phyloP scores from a whole-genome alignment of 2,888 invertebrate species.

The Drosophila anomelani region DNA sequence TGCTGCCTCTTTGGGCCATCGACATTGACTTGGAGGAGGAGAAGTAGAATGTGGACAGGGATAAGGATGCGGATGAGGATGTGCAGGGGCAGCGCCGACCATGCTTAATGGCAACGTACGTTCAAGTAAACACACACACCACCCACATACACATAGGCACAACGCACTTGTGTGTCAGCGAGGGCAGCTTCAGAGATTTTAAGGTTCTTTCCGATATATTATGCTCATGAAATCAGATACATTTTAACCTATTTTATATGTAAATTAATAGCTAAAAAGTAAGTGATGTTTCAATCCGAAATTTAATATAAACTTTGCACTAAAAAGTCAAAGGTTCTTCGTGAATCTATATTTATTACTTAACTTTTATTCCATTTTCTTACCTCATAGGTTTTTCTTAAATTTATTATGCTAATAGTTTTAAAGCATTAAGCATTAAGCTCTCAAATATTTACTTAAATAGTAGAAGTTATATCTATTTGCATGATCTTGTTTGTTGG shows the following conservation, averaged over 20 bases:
- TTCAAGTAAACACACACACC: slow-evolving; percentile 69
- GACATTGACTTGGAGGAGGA: slow-evolving; percentile 28
- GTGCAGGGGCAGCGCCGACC: slow-evolving; percentile 50
- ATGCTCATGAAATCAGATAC: fast-evolving
- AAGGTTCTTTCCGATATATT: background rate
- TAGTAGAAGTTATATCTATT: background rate
- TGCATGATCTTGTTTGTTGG: background rate
- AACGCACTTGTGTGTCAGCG: slow-evolving; percentile 44
- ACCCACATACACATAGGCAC: slow-evolving; percentile 18
- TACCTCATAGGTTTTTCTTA: background rate
- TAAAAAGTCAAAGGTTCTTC: background rate
- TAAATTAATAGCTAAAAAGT: background rate
- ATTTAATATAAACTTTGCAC: too few relatives aligned
- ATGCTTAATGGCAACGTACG: slow-evolving; percentile 79
- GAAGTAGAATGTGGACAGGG: background rate
- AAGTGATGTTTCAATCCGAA: background rate
- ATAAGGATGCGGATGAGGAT: slow-evolving; percentile 4
- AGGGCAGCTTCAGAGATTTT: slow-evolving; percentile 37
- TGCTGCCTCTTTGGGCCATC: slow-evolving; percentile 55
- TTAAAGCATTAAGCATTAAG: background rate
- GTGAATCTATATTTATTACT: background rate
- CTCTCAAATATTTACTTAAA: background rate
- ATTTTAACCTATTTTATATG: background rate
- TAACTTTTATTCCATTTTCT: background rate
- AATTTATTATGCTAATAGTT: background rate